A percentile compares a stretch with the other conserved stretches of the same genome.
phyloP scores from a whole-genome alignment of 2,113 vertebrate genomes.

The Okapia johnstoni region DNA sequence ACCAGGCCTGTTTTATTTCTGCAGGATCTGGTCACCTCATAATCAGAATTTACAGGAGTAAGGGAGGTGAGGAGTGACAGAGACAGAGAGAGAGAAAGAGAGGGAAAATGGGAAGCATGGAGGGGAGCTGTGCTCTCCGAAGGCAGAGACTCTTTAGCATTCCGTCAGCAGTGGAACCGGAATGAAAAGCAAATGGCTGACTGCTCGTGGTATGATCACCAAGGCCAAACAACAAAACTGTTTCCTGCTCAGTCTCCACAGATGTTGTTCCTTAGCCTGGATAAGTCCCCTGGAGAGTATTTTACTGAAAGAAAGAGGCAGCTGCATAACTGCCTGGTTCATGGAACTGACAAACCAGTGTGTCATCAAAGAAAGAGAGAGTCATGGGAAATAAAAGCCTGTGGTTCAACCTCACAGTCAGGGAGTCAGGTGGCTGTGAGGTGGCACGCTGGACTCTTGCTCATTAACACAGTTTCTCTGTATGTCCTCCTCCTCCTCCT shows the following conservation, averaged over 20 bases:
- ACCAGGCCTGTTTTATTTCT: neutral
- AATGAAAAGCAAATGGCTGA: neutral
- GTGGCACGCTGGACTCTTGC: neutral
- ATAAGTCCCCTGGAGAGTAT: neutral
- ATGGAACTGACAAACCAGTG: constrained; percentile 3
- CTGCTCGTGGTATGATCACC: neutral
- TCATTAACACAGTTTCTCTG: neutral
- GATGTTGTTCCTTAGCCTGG: neutral
- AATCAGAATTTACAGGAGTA: neutral
- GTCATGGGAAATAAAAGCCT: neutral
- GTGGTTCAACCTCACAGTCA: neutral
- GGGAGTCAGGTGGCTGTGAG: neutral
- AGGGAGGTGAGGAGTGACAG: neutral
- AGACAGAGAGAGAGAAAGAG: neutral
- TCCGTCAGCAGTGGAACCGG: neutral
- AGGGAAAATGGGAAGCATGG: neutral
- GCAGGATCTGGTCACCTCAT: neutral
- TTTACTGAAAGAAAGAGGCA: neutral
- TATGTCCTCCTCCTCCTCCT: neutral
- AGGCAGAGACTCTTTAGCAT: neutral
- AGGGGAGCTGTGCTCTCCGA: neutral
- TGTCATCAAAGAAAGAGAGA: constrained; percentile 55
- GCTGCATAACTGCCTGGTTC: neutral
- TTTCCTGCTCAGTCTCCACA: neutral
- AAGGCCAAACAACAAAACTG: neutral